Conservation (phyloP, 2,797 vertebrate genomes). For the Caiman crocodilus region DNA sequence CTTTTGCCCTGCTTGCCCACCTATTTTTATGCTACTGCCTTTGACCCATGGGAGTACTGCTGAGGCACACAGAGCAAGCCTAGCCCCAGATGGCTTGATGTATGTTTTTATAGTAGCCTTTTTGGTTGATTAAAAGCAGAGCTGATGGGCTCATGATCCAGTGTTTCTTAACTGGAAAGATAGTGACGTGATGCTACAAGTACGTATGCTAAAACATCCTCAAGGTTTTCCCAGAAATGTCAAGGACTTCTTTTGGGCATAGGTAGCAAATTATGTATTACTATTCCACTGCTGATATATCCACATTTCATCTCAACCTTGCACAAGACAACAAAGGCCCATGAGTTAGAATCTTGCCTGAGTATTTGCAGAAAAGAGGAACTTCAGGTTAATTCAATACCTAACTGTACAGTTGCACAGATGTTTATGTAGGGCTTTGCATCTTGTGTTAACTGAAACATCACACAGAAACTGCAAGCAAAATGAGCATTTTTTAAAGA, state of each 20-base stretch:
- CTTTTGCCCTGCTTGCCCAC: too few relatives aligned
- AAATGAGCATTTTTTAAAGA: neutral
- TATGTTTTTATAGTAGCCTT: neutral
- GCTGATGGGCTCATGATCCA: neutral
- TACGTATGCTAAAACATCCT: neutral
- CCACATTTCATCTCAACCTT: neutral
- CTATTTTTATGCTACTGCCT: neutral
- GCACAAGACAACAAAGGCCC: neutral
- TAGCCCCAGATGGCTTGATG: neutral
- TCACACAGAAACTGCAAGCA: neutral
- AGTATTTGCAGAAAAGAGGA: neutral
- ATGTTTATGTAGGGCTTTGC: neutral
- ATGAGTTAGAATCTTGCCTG: neutral
- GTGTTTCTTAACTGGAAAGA: neutral
- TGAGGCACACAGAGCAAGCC: neutral
- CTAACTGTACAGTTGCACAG: accelerated
- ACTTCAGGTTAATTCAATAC: neutral
- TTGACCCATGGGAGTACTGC: neutral
- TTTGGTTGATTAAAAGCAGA: slow-evolving; percentile 9
- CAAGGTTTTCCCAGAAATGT: neutral
- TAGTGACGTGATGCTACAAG: neutral
- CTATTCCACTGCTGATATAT: neutral
- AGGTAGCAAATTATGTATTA: neutral
- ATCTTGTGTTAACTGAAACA: neutral
- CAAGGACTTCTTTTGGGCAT: neutral